Percentiles rank a stretch among this genome's conserved stretches.
Evolutionary conservation across 2,888 invertebrate genomes (phyloP).

Genomic region (Diaperis boleti): DNA sequence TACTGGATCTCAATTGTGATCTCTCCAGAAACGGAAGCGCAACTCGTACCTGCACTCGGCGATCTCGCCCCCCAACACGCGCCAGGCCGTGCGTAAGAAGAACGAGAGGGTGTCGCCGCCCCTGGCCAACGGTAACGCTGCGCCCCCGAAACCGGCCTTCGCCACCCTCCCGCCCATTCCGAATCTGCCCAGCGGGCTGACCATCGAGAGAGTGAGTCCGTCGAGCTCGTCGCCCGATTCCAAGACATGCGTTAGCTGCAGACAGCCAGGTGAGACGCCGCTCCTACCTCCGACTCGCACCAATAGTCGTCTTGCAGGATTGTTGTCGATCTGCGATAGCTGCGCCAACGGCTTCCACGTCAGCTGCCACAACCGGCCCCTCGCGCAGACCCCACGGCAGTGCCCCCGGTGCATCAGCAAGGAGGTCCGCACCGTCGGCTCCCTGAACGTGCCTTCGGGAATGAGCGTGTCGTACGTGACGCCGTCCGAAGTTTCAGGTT

Average conservation of each 20-base stretch:
- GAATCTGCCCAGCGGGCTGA: slow-evolving; percentile 69
- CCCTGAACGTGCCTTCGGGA: slow-evolving; percentile 60
- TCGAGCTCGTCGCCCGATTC: slow-evolving; percentile 61
- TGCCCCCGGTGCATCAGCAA: slow-evolving; percentile 67
- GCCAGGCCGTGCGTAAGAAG: slow-evolving; percentile 64
- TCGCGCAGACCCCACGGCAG: slow-evolving; percentile 65
- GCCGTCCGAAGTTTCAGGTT: slow-evolving; percentile 61
- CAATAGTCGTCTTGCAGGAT: slow-evolving; percentile 62
- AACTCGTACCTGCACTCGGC: slow-evolving; percentile 66
- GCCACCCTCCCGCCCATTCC: slow-evolving; percentile 64
- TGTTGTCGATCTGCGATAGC: slow-evolving; percentile 66
- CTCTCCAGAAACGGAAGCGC: slow-evolving; percentile 66
- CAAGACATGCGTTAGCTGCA: slow-evolving; percentile 66
- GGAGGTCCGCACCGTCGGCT: slow-evolving; percentile 59
- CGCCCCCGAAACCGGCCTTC: slow-evolving; percentile 40
- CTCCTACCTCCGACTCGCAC: too few species aligned
- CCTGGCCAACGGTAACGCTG: slow-evolving; percentile 37
- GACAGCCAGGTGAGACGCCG: slow-evolving; percentile 65
- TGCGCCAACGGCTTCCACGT: slow-evolving; percentile 69
- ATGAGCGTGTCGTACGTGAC: slow-evolving; percentile 61
- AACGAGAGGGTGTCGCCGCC: slow-evolving; percentile 57
- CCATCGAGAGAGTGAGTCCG: slow-evolving; percentile 68
- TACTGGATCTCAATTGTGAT: slow-evolving; percentile 11
- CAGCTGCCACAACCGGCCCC: slow-evolving; percentile 68
- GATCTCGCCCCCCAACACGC: slow-evolving; percentile 68